These are phyloP conservation scores for Hydrozoanthus gracilis DNA, from an alignment of 92 coral and sea anemone genomes.

Conservation along the genomic window DNA sequence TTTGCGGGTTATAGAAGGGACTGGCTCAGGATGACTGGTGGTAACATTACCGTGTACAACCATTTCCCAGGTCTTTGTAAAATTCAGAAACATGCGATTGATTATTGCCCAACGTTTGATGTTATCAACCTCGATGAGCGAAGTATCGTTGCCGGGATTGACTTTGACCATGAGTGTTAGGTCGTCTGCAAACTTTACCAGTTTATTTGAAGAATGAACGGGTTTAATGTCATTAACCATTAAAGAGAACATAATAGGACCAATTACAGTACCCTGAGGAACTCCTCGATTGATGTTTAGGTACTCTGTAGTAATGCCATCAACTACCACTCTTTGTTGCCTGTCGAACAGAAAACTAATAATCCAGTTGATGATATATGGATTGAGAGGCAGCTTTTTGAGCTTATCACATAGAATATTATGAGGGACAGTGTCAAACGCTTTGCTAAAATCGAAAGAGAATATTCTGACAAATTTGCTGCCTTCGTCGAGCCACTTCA, in stretches of 20 bases:
- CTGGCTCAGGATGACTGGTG: neutral
- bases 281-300: constrained; percentile 56
- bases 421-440: constrained; percentile 52
- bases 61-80: constrained; percentile 33
- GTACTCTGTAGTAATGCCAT: constrained; percentile 49
- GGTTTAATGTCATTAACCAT: too few species aligned
- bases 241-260: too few species aligned
- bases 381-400: constrained; percentile 16
- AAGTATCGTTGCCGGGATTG: too few species aligned
- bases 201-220: constrained; percentile 23
- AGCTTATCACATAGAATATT: constrained; percentile 33
- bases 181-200: constrained; percentile 50
- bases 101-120: neutral
- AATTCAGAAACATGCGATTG: constrained; percentile 43
- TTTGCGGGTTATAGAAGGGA: neutral
- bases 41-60: constrained; percentile 24
- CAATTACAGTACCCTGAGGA: constrained; percentile 50
- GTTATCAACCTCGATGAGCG: too few species aligned
- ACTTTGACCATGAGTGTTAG: neutral
- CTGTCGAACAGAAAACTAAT: constrained; percentile 42
- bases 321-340: constrained; percentile 55
- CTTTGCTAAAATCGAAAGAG: constrained; percentile 49
- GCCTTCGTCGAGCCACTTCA: constrained; percentile 42
- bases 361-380: constrained; percentile 40
- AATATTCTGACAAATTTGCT: constrained; percentile 48